Evolutionary conservation across 2,113 vertebrate genomes (phyloP), one percentile per base, ranked within the genome.

Genomic region (Peucedramus taeniatus): DNA sequence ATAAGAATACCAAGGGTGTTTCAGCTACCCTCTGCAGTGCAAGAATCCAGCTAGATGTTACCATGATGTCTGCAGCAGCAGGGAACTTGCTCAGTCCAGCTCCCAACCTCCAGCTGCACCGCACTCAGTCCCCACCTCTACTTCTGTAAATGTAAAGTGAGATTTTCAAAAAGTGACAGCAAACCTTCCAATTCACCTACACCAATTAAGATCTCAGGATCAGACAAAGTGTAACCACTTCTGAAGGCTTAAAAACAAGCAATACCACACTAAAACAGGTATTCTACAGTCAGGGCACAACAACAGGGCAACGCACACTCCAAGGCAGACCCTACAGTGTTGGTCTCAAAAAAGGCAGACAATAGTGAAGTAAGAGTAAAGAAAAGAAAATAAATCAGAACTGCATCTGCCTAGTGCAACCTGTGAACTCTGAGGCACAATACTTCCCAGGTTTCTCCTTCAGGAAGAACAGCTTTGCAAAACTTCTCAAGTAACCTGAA

Each of bases 401-500:
- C 28, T 78, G 15, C 27, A 53, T 66, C 20, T 90, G 82, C 60
- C 56, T 18, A 31, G 64, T 42, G 51, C 49, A 87, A 93, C 23
- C 51, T 71, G 56, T 61, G 72, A 93, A 63, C 60, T 66, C 18
- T 31, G 51, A 91, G 33, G 35, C 15, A 22, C 42, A 64, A 44
- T 30, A 33, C 69, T 87, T 91, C 81, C 56, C 87, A 70, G 37
- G 13, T 81, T 27, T 54, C 39, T 87, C 60, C 27, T 44, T 68
- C 31, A 59, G 27, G 20, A 97, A 91, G 60, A n/a, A 75, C 11
- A 89, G 56, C 51, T 91, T 83, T 89, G 64, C 51, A 75, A 89
- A 78, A 66, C 60, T 74, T 89, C 81, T 93, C 60, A 72, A 75
- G 77, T 91, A 95, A 92, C 87, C 60, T 33, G 30, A 84, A 89